Conservation (phyloP, 2,888 invertebrate species). For the Oeneis ivallda region DNA sequence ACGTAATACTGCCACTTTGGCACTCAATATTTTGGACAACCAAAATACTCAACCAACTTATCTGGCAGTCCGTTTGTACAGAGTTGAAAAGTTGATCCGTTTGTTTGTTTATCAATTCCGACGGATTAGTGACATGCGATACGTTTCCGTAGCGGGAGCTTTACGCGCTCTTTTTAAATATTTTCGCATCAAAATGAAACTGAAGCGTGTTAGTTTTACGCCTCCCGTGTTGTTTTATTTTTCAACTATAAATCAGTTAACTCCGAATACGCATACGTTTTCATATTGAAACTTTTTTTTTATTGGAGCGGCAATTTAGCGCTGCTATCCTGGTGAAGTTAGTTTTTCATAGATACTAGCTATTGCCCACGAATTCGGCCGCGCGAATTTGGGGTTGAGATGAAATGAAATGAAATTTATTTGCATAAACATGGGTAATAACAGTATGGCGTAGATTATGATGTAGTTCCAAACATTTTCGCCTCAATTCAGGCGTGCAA, state of each 20-base stretch:
- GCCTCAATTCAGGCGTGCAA: no score
- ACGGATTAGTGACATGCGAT: slow-evolving; percentile 8
- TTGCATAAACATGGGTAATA: no score
- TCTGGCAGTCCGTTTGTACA: not conserved
- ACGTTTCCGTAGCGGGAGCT: not conserved
- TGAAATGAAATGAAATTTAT: no score
- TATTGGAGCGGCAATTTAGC: slow-evolving; percentile 4
- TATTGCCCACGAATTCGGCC: no score
- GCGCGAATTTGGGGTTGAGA: no score
- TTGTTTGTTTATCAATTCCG: slow-evolving; percentile 17
- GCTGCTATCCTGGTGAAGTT: not conserved
- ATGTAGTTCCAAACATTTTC: no score
- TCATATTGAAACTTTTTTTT: slow-evolving; percentile 8
- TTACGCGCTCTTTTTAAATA: not conserved
- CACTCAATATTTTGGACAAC: no score
- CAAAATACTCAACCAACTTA: not conserved
- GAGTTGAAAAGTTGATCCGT: slow-evolving; percentile 9
- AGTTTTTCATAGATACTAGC: not conserved
- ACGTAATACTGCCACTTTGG: no score
- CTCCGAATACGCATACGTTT: slow-evolving; percentile 12
- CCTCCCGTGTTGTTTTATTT: slow-evolving; percentile 24
- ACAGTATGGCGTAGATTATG: no score
- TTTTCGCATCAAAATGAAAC: slow-evolving; percentile 26
- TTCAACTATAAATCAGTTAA: slow-evolving; percentile 30
- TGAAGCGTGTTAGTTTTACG: slow-evolving; percentile 30